phyloP scores from a whole-genome alignment of 2,113 vertebrate species.

The Helogale parvula region DNA sequence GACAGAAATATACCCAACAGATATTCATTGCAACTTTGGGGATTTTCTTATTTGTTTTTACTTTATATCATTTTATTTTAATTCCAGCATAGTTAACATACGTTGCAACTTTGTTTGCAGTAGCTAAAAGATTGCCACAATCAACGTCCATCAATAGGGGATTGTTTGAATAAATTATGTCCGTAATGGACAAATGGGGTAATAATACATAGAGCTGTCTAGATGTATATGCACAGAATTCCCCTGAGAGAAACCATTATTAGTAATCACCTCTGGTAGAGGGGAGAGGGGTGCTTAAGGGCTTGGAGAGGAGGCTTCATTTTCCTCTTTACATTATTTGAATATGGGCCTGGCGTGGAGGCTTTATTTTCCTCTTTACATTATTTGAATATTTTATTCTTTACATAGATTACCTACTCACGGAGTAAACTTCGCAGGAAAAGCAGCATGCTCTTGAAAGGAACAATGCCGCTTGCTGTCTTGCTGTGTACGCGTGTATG shows the following conservation, averaged over 20 bases:
- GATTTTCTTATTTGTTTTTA: background rate
- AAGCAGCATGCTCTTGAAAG: background rate
- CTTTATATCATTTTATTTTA: background rate
- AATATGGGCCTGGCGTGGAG: background rate
- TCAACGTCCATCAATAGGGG: background rate
- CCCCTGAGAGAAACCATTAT: background rate
- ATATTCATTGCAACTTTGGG: background rate
- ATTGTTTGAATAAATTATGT: conserved; percentile 26
- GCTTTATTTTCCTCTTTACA: background rate
- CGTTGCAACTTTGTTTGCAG: background rate
- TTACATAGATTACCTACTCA: background rate
- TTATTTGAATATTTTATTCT: background rate
- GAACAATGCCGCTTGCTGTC: background rate
- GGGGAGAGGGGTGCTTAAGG: background rate
- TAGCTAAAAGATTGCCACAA: background rate
- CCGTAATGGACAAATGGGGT: background rate
- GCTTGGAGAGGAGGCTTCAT: background rate
- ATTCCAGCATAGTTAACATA: background rate
- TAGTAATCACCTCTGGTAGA: background rate
- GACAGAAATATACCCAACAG: background rate
- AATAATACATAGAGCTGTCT: background rate
- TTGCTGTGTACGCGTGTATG: background rate
- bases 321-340: background rate
- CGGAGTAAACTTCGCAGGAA: background rate
- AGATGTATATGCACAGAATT: background rate